Conservation (phyloP, 1,140 invertebrate species). For the Microplitis demolitor region DNA sequence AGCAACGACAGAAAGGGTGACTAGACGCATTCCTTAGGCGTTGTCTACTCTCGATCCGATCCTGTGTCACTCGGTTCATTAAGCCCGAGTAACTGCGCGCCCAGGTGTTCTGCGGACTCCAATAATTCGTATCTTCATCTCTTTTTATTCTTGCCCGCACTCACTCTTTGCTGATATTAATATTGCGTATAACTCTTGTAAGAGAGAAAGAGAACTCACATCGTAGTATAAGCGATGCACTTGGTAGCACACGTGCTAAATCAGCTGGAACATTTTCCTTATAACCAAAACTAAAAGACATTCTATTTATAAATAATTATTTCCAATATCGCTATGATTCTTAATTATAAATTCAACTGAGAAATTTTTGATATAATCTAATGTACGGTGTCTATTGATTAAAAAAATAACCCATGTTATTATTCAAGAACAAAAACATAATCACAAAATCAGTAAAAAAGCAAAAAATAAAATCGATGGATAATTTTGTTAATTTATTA, state of each 20-base stretch:
- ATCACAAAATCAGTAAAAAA: neutral
- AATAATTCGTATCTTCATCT: conserved; percentile 5
- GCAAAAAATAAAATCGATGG: neutral
- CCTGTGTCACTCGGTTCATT: conserved; percentile 55
- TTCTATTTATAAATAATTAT: neutral
- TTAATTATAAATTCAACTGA: neutral
- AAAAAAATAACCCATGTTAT: neutral
- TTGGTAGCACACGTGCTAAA: conserved; percentile 10
- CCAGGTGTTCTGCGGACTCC: conserved; percentile 21
- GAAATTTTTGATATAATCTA: neutral
- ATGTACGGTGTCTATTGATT: neutral
- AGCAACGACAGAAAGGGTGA: conserved; percentile 37
- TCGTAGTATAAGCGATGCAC: conserved; percentile 8
- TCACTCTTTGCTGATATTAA: neutral
- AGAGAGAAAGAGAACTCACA: neutral
- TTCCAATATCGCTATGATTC: neutral
- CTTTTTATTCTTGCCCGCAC: neutral
- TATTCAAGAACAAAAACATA: neutral
- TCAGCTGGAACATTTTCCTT: conserved; percentile 20
- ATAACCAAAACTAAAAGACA: conserved; percentile 17
- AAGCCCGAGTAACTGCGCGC: conserved; percentile 35
- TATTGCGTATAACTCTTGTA: too few species aligned
- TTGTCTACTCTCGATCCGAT: conserved; percentile 41
- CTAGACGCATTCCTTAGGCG: conserved; percentile 49
- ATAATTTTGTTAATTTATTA: too few species aligned